A percentile compares a stretch with the other conserved stretches of the same genome.
Evolutionary conservation across 2,888 invertebrate genomes (phyloP).

Genomic region (Nycteola revayana): DNA sequence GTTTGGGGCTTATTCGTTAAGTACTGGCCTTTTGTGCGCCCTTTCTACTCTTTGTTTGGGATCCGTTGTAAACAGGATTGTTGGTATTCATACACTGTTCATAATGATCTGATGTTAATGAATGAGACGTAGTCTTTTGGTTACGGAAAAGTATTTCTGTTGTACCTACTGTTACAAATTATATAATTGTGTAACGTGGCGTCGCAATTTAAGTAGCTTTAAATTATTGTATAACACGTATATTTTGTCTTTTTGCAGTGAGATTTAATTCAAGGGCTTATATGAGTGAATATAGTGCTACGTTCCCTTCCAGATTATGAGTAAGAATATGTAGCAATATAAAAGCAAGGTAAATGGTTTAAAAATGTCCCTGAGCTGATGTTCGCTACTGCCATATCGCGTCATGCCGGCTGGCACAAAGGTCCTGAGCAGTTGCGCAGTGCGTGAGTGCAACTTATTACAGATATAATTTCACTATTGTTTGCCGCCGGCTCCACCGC

Average conservation of each 20-base stretch:
- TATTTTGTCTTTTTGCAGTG: no score
- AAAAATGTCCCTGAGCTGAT: slow-evolving; percentile 28
- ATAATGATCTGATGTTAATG: slow-evolving; percentile 33
- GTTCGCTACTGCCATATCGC: slow-evolving; percentile 13
- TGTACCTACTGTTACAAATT: no score
- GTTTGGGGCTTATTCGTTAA: slow-evolving; percentile 76
- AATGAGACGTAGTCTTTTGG: slow-evolving; percentile 13
- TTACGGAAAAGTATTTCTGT: no score
- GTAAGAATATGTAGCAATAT: no score
- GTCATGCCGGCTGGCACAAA: slow-evolving; percentile 35
- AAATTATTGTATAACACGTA: no score
- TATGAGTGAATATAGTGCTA: no score
- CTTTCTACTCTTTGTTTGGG: slow-evolving; percentile 69
- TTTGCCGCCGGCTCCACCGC: slow-evolving; percentile 65
- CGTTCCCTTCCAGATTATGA: no score
- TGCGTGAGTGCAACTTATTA: slow-evolving; percentile 78
- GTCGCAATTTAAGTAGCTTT: no score
- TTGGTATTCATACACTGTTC: slow-evolving; percentile 39
- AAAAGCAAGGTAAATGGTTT: background rate
- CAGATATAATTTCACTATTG: slow-evolving; percentile 78
- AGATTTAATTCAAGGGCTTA: no score
- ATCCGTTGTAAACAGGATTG: slow-evolving; percentile 59
- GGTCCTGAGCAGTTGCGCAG: slow-evolving; percentile 63
- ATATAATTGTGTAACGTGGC: no score
- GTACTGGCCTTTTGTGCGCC: slow-evolving; percentile 68